A percentile compares a stretch with the other conserved stretches of the same genome.
phyloP scores from a whole-genome alignment of 2,113 vertebrate species.

The Phylloscopus trochiloides region DNA sequence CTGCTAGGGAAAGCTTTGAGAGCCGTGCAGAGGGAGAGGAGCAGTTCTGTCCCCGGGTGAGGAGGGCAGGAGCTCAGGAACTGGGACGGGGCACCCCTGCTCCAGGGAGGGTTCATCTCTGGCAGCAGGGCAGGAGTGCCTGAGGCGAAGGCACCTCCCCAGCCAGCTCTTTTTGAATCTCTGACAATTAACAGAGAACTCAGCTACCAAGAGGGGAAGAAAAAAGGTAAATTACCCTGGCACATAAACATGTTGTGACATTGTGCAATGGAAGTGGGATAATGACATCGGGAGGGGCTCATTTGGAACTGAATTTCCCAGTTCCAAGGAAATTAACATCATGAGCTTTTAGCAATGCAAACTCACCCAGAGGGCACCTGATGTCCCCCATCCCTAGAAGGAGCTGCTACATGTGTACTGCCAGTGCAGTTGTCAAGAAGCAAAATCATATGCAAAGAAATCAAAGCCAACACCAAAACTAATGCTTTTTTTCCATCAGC shows the following conservation, averaged over 20 bases:
- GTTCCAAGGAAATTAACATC: neutral
- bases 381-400: neutral
- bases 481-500: neutral
- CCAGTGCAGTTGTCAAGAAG: neutral
- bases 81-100: neutral
- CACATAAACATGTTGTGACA: neutral
- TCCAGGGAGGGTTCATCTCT: neutral
- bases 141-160: neutral
- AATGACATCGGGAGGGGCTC: neutral
- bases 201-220: neutral
- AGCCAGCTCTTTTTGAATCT: accelerated
- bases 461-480: neutral
- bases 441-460: neutral
- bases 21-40: neutral
- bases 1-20: neutral
- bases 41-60: neutral
- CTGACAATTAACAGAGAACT: neutral
- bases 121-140: neutral
- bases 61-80: neutral
- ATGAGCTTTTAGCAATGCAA: neutral
- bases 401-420: neutral
- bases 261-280: neutral
- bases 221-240: neutral
- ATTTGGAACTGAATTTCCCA: neutral
- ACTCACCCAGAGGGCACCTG: neutral